phyloP scores from a whole-genome alignment of 2,888 invertebrate species.

The Plagodis pulveraria region DNA sequence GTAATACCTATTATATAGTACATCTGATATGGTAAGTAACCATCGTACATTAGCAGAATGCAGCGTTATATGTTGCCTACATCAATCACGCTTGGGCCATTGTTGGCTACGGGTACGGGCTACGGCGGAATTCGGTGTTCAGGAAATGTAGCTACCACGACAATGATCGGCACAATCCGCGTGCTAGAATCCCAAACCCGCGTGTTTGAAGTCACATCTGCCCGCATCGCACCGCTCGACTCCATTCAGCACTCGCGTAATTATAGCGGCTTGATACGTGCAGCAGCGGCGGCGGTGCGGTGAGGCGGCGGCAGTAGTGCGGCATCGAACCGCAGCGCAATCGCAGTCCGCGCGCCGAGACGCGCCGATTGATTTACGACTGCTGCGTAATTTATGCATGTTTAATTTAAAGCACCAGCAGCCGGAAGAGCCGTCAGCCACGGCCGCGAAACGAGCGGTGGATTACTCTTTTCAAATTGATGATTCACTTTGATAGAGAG shows the following conservation, averaged over 20 bases:
- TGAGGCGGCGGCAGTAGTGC: conserved; percentile 36
- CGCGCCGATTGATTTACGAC: conserved; percentile 73
- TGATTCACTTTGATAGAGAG: conserved; percentile 41
- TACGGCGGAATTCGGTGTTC: conserved; percentile 8
- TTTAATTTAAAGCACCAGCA: conserved; percentile 78
- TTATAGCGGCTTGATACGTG: conserved; percentile 28
- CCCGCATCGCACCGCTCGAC: background rate
- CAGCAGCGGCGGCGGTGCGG: conserved; percentile 37
- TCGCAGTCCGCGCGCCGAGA: conserved; percentile 34
- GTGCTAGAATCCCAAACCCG: conserved; percentile 54
- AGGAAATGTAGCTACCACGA: conserved; percentile 9
- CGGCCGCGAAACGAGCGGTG: conserved; percentile 33
- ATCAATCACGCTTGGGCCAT: conserved; percentile 6
- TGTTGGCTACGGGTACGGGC: background rate
- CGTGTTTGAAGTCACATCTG: conserved; percentile 52
- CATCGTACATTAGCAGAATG: no score
- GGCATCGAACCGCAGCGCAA: conserved; percentile 36
- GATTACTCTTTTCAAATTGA: conserved; percentile 30
- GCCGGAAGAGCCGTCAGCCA: conserved; percentile 61
- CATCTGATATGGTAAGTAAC: no score
- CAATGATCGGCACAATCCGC: conserved; percentile 28
- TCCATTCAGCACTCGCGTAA: conserved; percentile 2
- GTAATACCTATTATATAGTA: no score
- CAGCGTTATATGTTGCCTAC: no score
- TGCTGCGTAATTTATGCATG: conserved; percentile 68